These are phyloP conservation scores for Glareola pratincola DNA, from an alignment of 2,113 vertebrate genomes.

Conservation along the genomic window DNA sequence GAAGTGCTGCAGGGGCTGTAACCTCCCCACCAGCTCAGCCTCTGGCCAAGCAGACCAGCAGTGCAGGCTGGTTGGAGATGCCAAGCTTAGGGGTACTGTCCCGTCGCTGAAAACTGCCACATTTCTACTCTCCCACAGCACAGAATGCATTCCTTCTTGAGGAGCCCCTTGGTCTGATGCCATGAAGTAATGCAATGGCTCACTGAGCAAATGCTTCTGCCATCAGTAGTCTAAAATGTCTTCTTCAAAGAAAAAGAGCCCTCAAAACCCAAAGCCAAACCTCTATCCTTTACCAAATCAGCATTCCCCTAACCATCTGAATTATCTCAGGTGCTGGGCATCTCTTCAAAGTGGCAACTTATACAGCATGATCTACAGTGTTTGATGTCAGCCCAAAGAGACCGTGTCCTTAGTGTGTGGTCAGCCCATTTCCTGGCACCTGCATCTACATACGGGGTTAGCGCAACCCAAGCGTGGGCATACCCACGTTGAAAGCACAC, in stretches of 20 bases:
- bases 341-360: background rate
- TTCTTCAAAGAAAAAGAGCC: background rate
- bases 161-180: background rate
- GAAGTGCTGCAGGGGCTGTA: background rate
- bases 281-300: background rate
- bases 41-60: background rate
- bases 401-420: accelerated
- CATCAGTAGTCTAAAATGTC: background rate
- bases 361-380: background rate
- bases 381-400: background rate
- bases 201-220: background rate
- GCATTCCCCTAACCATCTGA: background rate
- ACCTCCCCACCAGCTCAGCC: accelerated
- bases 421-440: background rate
- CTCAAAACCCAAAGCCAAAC: background rate
- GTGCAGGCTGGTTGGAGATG: background rate
- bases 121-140: background rate
- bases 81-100: background rate
- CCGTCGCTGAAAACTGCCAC: accelerated
- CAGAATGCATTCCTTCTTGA: accelerated
- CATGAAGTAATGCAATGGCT: accelerated
- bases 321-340: background rate
- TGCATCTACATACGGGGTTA: accelerated
- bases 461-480: background rate
- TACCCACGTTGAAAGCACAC: background rate